phyloP scores from a whole-genome alignment of 2,888 invertebrate genomes.

The Papilio demoleus region DNA sequence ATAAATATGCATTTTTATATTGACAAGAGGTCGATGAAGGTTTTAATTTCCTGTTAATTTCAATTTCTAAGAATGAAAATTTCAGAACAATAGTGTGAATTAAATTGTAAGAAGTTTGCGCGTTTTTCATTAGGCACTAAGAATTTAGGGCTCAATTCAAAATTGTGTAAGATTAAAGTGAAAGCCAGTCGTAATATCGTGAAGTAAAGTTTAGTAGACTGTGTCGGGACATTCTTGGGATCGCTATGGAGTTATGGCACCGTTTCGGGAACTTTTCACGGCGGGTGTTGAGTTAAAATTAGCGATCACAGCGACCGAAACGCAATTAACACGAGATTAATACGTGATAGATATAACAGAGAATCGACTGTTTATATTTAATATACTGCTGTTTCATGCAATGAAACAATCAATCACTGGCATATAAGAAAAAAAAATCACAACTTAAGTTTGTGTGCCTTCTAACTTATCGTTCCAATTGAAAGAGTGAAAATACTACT shows the following conservation, averaged over 20 bases:
- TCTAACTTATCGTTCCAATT: no score
- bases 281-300: constrained; percentile 78
- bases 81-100: background rate
- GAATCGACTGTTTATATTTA: background rate
- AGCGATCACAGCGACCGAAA: constrained; percentile 75
- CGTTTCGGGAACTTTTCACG: constrained; percentile 74
- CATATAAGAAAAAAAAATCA: no score
- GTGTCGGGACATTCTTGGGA: constrained; percentile 77
- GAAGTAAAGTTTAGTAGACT: constrained; percentile 70
- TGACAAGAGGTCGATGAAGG: no score
- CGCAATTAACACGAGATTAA: constrained; percentile 75
- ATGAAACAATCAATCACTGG: no score
- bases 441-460: no score
- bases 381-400: no score
- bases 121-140: constrained; percentile 28
- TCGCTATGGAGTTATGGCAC: constrained; percentile 78
- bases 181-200: constrained; percentile 60
- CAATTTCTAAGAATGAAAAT: background rate
- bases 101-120: constrained; percentile 1
- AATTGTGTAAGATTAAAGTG: constrained; percentile 63
- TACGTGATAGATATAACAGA: constrained; percentile 56
- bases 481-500: no score
- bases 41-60: no score
- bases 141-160: constrained; percentile 49
- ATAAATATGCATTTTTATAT: no score